Conservation (phyloP, 2,888 invertebrate species). For the Phrixothrix hirtus region DNA sequence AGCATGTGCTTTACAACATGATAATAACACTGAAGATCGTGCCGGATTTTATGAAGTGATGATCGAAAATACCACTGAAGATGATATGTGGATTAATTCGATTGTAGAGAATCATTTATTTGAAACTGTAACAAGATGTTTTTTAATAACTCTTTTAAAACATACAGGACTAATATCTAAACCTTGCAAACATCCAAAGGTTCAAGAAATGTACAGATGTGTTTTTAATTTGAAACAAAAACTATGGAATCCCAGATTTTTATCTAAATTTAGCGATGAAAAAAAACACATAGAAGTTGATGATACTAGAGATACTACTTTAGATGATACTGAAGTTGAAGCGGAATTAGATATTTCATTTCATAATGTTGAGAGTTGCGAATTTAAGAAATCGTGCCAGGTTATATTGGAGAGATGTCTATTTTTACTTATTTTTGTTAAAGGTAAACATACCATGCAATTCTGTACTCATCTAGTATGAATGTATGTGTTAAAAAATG, state of each 20-base stretch:
- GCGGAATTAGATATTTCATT: constrained; percentile 22
- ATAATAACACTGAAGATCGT: constrained; percentile 34
- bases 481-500: too few relatives aligned
- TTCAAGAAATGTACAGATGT: constrained; percentile 51
- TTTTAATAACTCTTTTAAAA: constrained; percentile 59
- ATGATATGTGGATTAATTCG: constrained; percentile 59
- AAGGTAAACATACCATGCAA: constrained; percentile 44
- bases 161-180: constrained; percentile 58
- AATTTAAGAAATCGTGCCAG: constrained; percentile 51
- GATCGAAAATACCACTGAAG: constrained; percentile 52
- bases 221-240: constrained; percentile 45
- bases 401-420: constrained; percentile 57
- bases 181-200: constrained; percentile 43
- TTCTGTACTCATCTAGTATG: too few relatives aligned
- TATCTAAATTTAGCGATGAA: constrained; percentile 24
- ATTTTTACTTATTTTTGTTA: constrained; percentile 59
- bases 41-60: constrained; percentile 50
- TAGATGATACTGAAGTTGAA: constrained; percentile 26
- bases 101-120: constrained; percentile 56
- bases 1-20: constrained; percentile 44
- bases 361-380: constrained; percentile 36
- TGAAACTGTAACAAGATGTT: constrained; percentile 57
- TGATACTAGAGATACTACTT: constrained; percentile 19
- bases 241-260: constrained; percentile 39
- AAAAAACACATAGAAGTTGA: constrained; percentile 18